phyloP scores from a whole-genome alignment of 2,888 invertebrate genomes.

The Acronicta leporina region DNA sequence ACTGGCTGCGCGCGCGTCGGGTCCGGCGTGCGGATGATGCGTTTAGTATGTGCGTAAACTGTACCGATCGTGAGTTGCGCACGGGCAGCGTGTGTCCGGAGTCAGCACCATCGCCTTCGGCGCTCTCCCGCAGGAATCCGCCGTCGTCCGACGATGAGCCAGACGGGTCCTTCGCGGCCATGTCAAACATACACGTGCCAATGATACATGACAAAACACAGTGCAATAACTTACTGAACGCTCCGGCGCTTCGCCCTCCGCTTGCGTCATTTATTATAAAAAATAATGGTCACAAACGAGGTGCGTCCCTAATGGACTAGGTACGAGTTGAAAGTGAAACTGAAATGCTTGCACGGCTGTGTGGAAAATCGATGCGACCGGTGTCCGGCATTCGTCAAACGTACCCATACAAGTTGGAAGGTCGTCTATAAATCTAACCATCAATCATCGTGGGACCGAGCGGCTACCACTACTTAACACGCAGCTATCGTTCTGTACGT shows the following conservation, averaged over 20 bases:
- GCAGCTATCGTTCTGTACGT: constrained; percentile 57
- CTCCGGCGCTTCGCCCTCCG: constrained; percentile 57
- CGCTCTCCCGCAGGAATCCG: constrained; percentile 83
- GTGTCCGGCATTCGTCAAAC: constrained; percentile 74
- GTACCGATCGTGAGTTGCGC: constrained; percentile 88
- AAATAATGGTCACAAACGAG: constrained; percentile 58
- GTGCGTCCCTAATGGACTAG: constrained; percentile 73
- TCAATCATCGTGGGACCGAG: constrained; percentile 74
- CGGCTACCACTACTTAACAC: constrained; percentile 58
- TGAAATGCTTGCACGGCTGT: constrained; percentile 69
- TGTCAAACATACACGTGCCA: constrained; percentile 79
- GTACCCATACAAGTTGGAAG: constrained; percentile 73
- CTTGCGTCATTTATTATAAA: constrained; percentile 59
- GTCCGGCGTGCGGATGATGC: constrained; percentile 68
- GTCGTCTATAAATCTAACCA: constrained; percentile 66
- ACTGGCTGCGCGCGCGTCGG: constrained; percentile 52
- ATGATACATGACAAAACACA: constrained; percentile 70
- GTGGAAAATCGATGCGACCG: constrained; percentile 82
- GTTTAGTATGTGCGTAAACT: constrained; percentile 66
- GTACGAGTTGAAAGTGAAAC: constrained; percentile 78
- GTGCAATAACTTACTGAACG: constrained; percentile 70
- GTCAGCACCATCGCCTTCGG: constrained; percentile 75
- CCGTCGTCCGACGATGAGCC: constrained; percentile 88
- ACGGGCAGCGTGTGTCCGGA: constrained; percentile 88
- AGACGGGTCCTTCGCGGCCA: constrained; percentile 84